These are phyloP conservation scores for Ennomos erosarius DNA, from an alignment of 2,888 invertebrate genomes.

Conservation along the genomic window DNA sequence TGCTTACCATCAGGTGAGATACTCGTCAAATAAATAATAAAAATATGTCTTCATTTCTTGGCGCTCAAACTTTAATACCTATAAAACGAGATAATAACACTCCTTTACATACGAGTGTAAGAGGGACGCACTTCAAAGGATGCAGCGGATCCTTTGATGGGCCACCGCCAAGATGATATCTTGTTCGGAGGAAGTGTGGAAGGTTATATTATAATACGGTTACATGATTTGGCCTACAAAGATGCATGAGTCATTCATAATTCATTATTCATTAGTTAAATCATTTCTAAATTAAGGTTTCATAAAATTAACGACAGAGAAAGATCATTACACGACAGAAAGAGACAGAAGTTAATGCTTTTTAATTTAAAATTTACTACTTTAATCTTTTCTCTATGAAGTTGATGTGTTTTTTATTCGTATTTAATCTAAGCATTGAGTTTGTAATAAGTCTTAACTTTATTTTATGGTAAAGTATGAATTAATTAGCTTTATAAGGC, in stretches of 20 bases:
- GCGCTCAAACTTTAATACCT: neutral
- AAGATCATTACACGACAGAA: neutral
- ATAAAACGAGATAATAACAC: constrained; percentile 14
- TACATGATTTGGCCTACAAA: constrained; percentile 8
- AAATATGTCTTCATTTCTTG: constrained; percentile 9
- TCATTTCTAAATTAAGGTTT: neutral
- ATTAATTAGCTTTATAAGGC: constrained; percentile 1
- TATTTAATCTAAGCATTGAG: constrained; percentile 1
- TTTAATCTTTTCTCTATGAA: constrained; percentile 8
- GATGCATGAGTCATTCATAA: constrained; percentile 13
- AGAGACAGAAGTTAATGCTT: neutral
- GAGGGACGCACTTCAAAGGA: constrained; percentile 27
- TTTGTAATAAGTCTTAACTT: constrained; percentile 3
- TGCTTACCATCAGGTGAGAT: neutral
- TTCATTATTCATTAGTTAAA: neutral
- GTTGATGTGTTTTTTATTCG: constrained; percentile 4
- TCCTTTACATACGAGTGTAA: constrained; percentile 1
- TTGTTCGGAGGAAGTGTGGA: constrained; percentile 13
- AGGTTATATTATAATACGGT: constrained; percentile 13
- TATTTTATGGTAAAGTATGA: neutral
- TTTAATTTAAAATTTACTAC: constrained; percentile 2
- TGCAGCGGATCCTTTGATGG: constrained; percentile 22
- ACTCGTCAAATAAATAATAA: neutral
- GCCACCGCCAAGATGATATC: constrained; percentile 31
- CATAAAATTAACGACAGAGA: neutral